phyloP scores from a whole-genome alignment of 2,888 invertebrate species.

The Helicoverpa assulta region DNA sequence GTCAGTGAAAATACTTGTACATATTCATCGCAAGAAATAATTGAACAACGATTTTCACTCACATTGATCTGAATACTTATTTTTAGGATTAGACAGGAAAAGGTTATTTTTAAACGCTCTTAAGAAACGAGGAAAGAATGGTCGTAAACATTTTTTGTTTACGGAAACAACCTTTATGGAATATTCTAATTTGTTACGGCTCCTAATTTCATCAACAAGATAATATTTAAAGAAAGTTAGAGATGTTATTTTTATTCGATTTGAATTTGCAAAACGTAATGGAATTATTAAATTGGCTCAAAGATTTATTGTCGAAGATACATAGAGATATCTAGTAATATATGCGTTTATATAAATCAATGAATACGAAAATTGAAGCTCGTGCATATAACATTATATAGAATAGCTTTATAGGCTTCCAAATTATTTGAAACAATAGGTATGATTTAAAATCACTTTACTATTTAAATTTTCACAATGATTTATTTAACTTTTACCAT shows the following conservation, averaged over 20 bases:
- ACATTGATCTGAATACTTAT: not conserved
- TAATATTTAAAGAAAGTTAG: slow-evolving; percentile 3
- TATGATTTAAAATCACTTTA: not conserved
- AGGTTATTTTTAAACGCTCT: not conserved
- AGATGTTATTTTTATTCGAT: not conserved
- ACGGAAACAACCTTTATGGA: slow-evolving; percentile 2
- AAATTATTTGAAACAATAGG: not conserved
- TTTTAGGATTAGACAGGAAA: not conserved
- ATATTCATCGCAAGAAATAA: not conserved
- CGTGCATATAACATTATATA: not conserved
- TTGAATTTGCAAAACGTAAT: not conserved
- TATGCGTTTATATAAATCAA: not conserved
- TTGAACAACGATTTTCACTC: not conserved
- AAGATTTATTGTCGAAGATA: too few relatives aligned
- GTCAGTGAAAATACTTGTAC: not conserved
- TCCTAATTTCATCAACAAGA: not conserved
- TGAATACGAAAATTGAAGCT: too few relatives aligned
- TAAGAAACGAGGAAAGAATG: not conserved
- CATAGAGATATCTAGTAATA: not conserved
- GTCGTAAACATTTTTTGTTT: not conserved
- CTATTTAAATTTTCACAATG: not conserved
- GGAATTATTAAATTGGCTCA: too few relatives aligned
- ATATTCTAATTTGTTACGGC: slow-evolving; percentile 5
- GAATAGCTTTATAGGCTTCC: not conserved
- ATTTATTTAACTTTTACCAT: slow-evolving; percentile 15